phyloP scores from a whole-genome alignment of 1,140 invertebrate genomes.

The Trachymyrmex cornetzi region DNA sequence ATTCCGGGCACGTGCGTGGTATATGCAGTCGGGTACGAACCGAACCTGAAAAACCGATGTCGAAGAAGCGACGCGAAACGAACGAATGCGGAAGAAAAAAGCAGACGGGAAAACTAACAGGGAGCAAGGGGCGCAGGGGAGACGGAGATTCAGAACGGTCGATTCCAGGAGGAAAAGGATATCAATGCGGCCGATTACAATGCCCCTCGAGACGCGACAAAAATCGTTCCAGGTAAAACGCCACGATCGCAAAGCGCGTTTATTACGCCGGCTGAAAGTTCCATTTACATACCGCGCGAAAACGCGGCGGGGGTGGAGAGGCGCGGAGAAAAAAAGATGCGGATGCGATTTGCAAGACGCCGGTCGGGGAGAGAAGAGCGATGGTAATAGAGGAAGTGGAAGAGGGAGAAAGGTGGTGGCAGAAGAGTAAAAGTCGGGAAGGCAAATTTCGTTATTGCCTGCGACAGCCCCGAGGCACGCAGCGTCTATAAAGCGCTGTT shows the following conservation, averaged over 20 bases:
- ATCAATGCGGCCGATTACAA: constrained; percentile 77
- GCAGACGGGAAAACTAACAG: not conserved
- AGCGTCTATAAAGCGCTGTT: constrained; percentile 40
- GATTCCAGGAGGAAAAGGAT: constrained; percentile 59
- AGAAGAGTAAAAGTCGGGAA: constrained; percentile 65
- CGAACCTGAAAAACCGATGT: constrained; percentile 62
- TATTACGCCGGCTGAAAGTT: constrained; percentile 73
- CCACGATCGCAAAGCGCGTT: constrained; percentile 72
- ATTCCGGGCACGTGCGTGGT: constrained; percentile 75
- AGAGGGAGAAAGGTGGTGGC: constrained; percentile 17
- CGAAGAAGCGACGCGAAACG: constrained; percentile 56
- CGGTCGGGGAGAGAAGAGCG: constrained; percentile 58
- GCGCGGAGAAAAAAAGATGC: constrained; percentile 46
- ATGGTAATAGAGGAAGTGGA: constrained; percentile 51
- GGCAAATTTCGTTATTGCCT: constrained; percentile 73
- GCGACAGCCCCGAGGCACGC: constrained; percentile 66
- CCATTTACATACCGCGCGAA: constrained; percentile 74
- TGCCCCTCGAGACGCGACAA: constrained; percentile 53
- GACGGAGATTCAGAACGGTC: constrained; percentile 34
- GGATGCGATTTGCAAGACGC: constrained; percentile 65
- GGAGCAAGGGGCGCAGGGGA: not conserved
- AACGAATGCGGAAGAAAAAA: constrained; percentile 52
- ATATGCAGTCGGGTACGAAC: constrained; percentile 42
- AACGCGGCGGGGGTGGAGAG: not conserved
- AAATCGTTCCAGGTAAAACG: constrained; percentile 59